phyloP scores from a whole-genome alignment of 92 coral and sea anemone species.

The Porites evermanni region DNA sequence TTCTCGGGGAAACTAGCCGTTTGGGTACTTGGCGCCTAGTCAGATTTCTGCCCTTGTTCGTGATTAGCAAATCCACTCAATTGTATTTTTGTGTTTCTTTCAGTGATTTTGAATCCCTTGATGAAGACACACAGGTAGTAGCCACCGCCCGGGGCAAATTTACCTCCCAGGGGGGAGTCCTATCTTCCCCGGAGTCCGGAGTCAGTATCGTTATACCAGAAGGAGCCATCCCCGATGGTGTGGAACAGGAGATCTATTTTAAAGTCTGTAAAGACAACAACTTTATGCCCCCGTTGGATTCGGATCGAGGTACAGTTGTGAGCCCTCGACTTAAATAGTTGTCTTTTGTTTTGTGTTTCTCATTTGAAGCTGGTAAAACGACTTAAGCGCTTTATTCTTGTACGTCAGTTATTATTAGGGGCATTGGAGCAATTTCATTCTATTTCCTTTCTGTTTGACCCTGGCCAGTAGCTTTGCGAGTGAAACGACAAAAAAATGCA shows the following conservation, averaged over 20 bases:
- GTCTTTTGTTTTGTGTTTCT: too few species aligned
- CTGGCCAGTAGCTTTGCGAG: too few species aligned
- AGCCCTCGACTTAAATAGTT: too few species aligned
- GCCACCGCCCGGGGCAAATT: slow-evolving; percentile 99
- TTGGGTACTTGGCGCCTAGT: too few species aligned
- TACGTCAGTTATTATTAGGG: too few species aligned
- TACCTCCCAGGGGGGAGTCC: slow-evolving; percentile 91
- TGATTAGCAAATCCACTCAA: background rate
- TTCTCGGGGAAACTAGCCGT: too few species aligned
- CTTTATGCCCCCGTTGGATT: slow-evolving; percentile 95
- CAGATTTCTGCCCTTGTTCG: too few species aligned
- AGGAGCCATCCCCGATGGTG: slow-evolving; percentile 92
- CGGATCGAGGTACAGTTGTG: slow-evolving; percentile 83
- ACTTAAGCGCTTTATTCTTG: too few species aligned
- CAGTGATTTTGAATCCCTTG: slow-evolving; percentile 97
- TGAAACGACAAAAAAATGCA: too few species aligned
- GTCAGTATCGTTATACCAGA: slow-evolving; percentile 97
- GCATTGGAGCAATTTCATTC: too few species aligned
- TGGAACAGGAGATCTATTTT: slow-evolving; percentile 97
- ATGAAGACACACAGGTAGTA: slow-evolving; percentile 95
- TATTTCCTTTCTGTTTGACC: too few species aligned
- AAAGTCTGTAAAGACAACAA: slow-evolving; percentile 98
- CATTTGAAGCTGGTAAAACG: too few species aligned
- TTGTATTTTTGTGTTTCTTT: background rate
- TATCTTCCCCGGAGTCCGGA: slow-evolving; percentile 95